A percentile compares a stretch with the other conserved stretches of the same genome.
These are phyloP conservation scores for Betta splendens DNA, from an alignment of 2,797 vertebrate species.

Conservation along the genomic window DNA sequence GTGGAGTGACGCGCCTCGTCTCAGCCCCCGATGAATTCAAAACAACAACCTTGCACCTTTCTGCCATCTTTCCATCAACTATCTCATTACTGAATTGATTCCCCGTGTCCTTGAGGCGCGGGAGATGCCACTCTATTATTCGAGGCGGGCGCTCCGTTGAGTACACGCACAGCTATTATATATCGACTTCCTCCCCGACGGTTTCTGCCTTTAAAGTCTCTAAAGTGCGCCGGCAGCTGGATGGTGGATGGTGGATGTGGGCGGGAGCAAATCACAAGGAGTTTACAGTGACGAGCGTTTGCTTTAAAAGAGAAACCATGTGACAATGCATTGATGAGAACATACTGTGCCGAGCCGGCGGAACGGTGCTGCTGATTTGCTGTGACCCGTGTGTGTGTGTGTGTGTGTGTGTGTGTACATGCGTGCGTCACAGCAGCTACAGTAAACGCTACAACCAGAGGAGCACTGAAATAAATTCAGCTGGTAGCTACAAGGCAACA, in stretches of 20 bases:
- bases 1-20: constrained; percentile 21
- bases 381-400: neutral
- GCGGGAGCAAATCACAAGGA: constrained; percentile 19
- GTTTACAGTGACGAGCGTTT: constrained; percentile 18
- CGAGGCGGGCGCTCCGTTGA: constrained; percentile 43
- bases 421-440: no score
- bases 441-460: no score
- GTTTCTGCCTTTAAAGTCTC: constrained; percentile 38
- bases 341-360: constrained; percentile 7
- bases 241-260: constrained; percentile 17
- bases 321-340: constrained; percentile 24
- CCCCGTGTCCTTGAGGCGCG: constrained; percentile 48
- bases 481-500: no score
- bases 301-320: constrained; percentile 26
- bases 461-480: no score
- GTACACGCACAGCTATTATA: constrained; percentile 12
- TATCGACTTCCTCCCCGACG: constrained; percentile 26
- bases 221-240: no score
- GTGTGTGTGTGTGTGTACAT: neutral
- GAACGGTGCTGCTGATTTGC: constrained; percentile 9
- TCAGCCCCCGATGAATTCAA: constrained; percentile 31
- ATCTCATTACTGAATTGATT: constrained; percentile 64
- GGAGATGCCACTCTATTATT: constrained; percentile 44
- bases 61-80: constrained; percentile 44
- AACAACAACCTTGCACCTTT: constrained; percentile 26